Evolutionary conservation across 35 echinoderm and acorn worm genomes (phyloP), one percentile per base, ranked within the genome.

Genomic region (Acanthaster planci): DNA sequence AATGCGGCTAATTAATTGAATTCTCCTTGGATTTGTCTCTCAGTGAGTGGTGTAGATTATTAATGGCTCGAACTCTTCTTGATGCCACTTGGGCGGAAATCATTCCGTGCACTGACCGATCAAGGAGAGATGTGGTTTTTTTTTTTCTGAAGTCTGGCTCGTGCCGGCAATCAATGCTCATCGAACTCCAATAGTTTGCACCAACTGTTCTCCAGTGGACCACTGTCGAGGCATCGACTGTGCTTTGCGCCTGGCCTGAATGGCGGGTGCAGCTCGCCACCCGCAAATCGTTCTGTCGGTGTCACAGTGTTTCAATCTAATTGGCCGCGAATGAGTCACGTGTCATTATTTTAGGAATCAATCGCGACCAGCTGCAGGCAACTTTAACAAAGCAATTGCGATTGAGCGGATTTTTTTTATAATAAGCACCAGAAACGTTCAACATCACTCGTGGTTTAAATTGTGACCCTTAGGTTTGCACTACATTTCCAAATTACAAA

Each of bases 121-220:
- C 14, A 26, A 72, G 23, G 34, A 72, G 64, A 47, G 42, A n/a
- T n/a, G n/a, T n/a, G 42, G 42, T 6, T 12, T 47, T 47, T 47
- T 47, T n/a, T n/a, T n/a, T 59, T 59, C 19, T 26, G 21, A 29
- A 34, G 26, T 29, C 34, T 10, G 64, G 26, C 64, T 72, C 64
- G 64, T 72, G 64, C 26, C 26, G 64, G 2, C 19, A 26, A 72
- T 72, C 64, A 72, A 72, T 72, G 23, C 2, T 72, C 64, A 72
- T 72, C 64, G 64, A 72, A 72, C 64, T 72, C 64, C 64, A 72
- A 72, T 72, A 72, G 1, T 31, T 18, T 72, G 21, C 34, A 72
- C 26, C 64, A 72, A 47, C 42, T 47, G 42, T 47, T 47, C 12
- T 47, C 42, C 12, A 47, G 4, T 12, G 42, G 42, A 47, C 42